phyloP scores from a whole-genome alignment of 1,140 invertebrate genomes.

The Triops longicaudatus region DNA sequence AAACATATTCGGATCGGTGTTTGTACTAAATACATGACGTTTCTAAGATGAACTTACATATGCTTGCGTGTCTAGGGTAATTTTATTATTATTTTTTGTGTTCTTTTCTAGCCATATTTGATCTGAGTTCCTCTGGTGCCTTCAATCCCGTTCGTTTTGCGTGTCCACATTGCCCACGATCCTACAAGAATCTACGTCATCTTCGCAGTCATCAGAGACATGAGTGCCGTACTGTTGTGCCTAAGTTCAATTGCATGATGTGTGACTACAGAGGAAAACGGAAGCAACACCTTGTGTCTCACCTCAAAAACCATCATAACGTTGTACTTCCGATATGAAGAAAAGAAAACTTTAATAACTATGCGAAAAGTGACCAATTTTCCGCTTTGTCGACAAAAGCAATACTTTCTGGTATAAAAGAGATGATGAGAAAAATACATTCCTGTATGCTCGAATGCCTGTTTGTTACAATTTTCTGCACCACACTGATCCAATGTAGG shows the following conservation, averaged over 20 bases:
- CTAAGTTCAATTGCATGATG: not conserved
- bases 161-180: not conserved
- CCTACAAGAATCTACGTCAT: conserved; percentile 2
- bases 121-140: not conserved
- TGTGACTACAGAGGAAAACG: not conserved
- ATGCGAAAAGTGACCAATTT: not conserved
- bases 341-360: not conserved
- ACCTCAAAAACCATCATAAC: not conserved
- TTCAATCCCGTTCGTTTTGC: not conserved
- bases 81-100: not conserved
- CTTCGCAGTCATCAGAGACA: not conserved
- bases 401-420: not conserved
- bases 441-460: not conserved
- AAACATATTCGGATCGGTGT: not conserved
- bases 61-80: not conserved
- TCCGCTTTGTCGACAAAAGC: not conserved
- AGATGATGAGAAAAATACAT: not conserved
- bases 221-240: not conserved
- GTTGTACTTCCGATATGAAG: not conserved
- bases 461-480: not conserved
- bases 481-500: too few species aligned
- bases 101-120: not conserved
- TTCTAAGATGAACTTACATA: not conserved
- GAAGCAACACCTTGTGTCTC: not conserved
- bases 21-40: not conserved